Conservation (phyloP, 2,888 invertebrate genomes). For the Augiades crinisus region DNA sequence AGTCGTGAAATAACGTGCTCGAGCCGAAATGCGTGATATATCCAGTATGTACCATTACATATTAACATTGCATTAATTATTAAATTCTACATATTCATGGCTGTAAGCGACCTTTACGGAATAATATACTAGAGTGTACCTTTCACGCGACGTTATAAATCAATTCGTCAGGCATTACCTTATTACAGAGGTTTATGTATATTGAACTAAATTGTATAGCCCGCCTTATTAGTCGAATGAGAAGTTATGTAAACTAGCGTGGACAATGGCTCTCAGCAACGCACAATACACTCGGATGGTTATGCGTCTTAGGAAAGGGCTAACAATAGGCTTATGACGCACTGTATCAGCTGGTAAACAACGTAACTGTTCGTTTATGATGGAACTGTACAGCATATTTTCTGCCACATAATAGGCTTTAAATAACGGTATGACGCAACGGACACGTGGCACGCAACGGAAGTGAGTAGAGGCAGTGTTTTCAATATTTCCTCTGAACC, state of each 20-base stretch:
- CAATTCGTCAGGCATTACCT: conserved; percentile 2
- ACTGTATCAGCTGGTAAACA: conserved; percentile 37
- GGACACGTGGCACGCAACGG: no score
- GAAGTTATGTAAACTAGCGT: conserved; percentile 46
- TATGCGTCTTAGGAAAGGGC: conserved; percentile 20
- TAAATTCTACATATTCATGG: no score
- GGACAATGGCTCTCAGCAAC: conserved; percentile 42
- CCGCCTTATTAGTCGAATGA: conserved; percentile 24
- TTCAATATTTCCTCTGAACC: no score
- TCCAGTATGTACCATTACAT: no score
- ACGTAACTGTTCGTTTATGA: conserved; percentile 9
- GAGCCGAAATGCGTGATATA: no score
- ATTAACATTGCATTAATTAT: no score
- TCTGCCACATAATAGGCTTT: no score
- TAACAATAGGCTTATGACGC: conserved; percentile 23
- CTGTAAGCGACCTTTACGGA: no score
- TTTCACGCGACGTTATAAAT: conserved; percentile 27
- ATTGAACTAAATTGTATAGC: conserved; percentile 4
- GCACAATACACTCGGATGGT: not conserved
- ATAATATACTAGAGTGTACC: no score
- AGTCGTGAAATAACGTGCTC: no score
- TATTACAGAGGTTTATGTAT: conserved; percentile 25
- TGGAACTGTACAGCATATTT: not conserved
- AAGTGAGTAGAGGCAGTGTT: no score
- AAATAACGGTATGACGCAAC: no score